Evolutionary conservation across 2,888 invertebrate genomes (phyloP).

Genomic region (Acleris sparsana): DNA sequence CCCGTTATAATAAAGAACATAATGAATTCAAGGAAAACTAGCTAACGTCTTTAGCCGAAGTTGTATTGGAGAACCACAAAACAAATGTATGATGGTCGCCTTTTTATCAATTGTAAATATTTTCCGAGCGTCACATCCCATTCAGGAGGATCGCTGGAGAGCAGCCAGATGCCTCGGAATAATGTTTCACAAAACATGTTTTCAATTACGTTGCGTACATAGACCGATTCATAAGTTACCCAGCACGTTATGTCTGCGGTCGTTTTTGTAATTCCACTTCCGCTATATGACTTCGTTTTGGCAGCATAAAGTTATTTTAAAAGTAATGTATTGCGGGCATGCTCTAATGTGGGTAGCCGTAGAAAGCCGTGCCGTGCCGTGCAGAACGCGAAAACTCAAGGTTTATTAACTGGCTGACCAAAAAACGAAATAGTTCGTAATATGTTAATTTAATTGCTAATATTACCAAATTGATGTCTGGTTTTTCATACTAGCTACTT

Average conservation of each 20-base stretch:
- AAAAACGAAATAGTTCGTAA: neutral
- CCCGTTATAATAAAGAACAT: neutral
- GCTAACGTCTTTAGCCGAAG: neutral
- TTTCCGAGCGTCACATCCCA: constrained; percentile 29
- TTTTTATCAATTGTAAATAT: constrained; percentile 28
- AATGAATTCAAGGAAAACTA: neutral
- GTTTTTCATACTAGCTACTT: too few species aligned
- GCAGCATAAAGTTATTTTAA: neutral
- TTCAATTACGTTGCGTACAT: constrained; percentile 31
- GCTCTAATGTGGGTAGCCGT: constrained; percentile 2
- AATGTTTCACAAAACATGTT: constrained; percentile 36
- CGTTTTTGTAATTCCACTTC: constrained; percentile 17
- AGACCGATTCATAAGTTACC: constrained; percentile 30
- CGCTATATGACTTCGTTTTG: constrained; percentile 3
- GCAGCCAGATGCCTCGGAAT: constrained; percentile 33
- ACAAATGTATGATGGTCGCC: constrained; percentile 12
- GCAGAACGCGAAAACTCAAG: constrained; percentile 23
- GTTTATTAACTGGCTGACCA: neutral
- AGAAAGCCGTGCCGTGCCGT: constrained; percentile 20
- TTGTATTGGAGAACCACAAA: constrained; percentile 4
- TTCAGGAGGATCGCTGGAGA: constrained; percentile 29
- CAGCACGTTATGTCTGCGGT: constrained; percentile 21
- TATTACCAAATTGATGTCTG: too few species aligned
- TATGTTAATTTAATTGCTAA: too few species aligned
- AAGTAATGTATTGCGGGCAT: neutral